Evolutionary conservation across 2,797 vertebrate genomes (phyloP).

Genomic region (Sandelia bainsii): DNA sequence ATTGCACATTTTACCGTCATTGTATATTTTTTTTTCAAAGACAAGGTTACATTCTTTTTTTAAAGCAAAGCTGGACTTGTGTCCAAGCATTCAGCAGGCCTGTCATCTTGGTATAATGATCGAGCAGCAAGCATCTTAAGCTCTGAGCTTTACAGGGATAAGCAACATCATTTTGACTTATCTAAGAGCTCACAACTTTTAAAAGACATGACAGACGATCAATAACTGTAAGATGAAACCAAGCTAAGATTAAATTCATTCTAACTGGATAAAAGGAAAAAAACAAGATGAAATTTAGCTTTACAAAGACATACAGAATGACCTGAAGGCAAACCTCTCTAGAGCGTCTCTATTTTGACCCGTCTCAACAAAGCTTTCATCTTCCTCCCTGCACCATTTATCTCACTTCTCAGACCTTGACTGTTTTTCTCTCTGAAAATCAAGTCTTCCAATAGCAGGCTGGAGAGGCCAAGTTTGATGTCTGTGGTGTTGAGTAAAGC

Average conservation of each 20-base stretch:
- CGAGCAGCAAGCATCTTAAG: conserved; percentile 31
- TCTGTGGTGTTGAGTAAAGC: conserved; percentile 63
- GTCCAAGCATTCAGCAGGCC: conserved; percentile 45
- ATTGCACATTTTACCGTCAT: conserved; percentile 51
- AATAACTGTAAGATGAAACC: conserved; percentile 67
- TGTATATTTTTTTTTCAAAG: conserved; percentile 27
- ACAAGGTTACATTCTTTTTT: conserved; percentile 13
- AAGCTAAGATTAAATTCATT: conserved; percentile 50
- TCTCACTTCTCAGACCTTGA: conserved; percentile 75
- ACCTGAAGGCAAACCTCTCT: conserved; percentile 60
- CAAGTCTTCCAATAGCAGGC: conserved; percentile 60
- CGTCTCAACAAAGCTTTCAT: conserved; percentile 67
- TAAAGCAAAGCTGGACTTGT: conserved; percentile 16
- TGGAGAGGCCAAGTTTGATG: conserved; percentile 66
- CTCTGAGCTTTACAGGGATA: conserved; percentile 62
- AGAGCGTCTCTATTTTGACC: conserved; percentile 66
- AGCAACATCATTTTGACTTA: conserved; percentile 57
- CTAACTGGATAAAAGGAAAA: conserved; percentile 38
- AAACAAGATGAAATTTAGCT: conserved; percentile 45
- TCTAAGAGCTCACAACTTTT: conserved; percentile 59
- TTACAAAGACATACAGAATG: conserved; percentile 49
- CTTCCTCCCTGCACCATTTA: conserved; percentile 70
- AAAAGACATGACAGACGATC: conserved; percentile 67
- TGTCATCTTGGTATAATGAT: conserved; percentile 60
- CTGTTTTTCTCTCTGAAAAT: conserved; percentile 70